A percentile compares a stretch with the other conserved stretches of the same genome.
These are phyloP conservation scores for Ctenopoma kingsleyae DNA, from an alignment of 2,797 vertebrate genomes.

Conservation along the genomic window DNA sequence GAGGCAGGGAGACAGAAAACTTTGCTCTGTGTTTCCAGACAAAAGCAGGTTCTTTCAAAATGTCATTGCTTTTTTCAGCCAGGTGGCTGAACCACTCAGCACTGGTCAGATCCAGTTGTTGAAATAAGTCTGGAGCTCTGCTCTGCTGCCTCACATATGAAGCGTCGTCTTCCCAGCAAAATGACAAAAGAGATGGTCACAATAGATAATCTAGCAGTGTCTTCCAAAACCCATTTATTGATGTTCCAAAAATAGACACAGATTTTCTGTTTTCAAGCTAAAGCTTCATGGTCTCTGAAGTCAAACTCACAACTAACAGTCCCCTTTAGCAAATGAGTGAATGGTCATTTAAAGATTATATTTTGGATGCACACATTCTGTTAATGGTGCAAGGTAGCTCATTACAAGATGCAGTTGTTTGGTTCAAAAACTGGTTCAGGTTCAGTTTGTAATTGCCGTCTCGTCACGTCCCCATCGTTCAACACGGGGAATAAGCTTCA, in stretches of 20 bases:
- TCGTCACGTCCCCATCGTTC: background rate
- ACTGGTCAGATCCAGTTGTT: constrained; percentile 26
- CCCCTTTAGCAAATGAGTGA: background rate
- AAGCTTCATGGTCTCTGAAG: background rate
- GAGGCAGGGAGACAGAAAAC: constrained; percentile 30
- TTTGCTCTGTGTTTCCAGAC: constrained; percentile 26
- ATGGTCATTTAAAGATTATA: background rate
- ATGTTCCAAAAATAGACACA: background rate
- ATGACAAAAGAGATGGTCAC: background rate
- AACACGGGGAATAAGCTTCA: background rate
- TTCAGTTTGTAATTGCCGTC: background rate
- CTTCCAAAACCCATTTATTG: background rate
- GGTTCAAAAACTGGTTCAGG: background rate
- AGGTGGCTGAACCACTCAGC: constrained; percentile 35
- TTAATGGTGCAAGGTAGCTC: background rate
- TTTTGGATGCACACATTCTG: background rate
- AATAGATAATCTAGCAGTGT: background rate
- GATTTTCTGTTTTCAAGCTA: no score
- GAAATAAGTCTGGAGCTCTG: constrained; percentile 24
- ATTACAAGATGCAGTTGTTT: background rate
- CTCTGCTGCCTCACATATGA: background rate
- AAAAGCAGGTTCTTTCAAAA: constrained; percentile 48
- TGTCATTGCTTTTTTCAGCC: constrained; percentile 34
- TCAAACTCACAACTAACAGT: no score
- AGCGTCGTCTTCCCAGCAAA: no score